Base-by-base conservation (phyloP, 2,888 invertebrate species). In the Anoplius nigerrimus region DNA sequence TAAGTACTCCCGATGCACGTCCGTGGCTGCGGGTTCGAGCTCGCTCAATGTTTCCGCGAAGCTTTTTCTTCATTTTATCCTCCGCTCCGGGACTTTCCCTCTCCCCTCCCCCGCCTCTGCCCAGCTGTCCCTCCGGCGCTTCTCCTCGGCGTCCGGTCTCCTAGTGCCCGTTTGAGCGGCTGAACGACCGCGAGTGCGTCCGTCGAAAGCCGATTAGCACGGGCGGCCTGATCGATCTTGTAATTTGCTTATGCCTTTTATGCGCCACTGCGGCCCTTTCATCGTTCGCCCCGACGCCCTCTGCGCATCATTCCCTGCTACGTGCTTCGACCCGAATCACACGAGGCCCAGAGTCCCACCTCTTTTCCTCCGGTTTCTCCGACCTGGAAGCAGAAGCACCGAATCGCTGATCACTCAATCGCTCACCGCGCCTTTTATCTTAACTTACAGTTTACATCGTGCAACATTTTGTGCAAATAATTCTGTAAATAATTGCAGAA, bases 1-100 rank as follows among this genome's bases (percentile, higher is more conserved):
- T 73, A 74, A 79, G 79, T 72, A 76, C 76, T 76, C 76, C 66
- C 62, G 67, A 61, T 66, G 74, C 58, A 22, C 58, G 61, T 62
- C 53, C 54, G 62, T 52, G 71, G 66, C 70, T 71, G 71, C 74
- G 75, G 60, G 55, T 43, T 51, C 56, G 34, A 13, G 34, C 34
- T 3, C 34, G 71, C 62, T 72, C 72, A 77, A 79, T 75, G 69
- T 71, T 79, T 58, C 68, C 11, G 42, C 27, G 55, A 5, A 53
- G 62, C 43, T 65, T 65, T 62, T 72, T 43, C 24, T 46, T 42
- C 27, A 22, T 54, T 22, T 22, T 42, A 16, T 20, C 27, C 53
- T 16, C 61, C 46, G 51, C 11, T 13, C 34, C 34, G 34, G 11
- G 34, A 34, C 34, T 3, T 2, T 11, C 34, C 1, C 4, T 34